Evolutionary conservation across 1,140 invertebrate species (phyloP).

Genomic region (Zaprionus africanus): DNA sequence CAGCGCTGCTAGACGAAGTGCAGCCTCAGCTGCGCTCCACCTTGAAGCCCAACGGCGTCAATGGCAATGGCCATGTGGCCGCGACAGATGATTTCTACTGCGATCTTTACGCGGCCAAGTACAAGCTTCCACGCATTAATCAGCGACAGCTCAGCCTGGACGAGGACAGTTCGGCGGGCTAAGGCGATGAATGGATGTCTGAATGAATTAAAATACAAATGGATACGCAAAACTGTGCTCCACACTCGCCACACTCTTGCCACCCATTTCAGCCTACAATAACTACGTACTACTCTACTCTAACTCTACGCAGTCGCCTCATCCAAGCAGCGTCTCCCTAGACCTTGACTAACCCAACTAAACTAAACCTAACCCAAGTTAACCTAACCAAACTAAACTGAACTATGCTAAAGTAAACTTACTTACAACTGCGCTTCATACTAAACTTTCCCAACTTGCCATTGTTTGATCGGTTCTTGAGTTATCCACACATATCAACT

Average conservation of each 20-base stretch:
- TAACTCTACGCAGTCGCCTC: conserved; percentile 29
- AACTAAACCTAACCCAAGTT: conserved; percentile 9
- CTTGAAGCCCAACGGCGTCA: conserved; percentile 49
- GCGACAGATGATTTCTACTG: conserved; percentile 65
- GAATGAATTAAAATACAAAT: neutral
- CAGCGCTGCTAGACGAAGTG: conserved; percentile 72
- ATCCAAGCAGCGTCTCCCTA: conserved; percentile 33
- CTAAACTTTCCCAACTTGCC: neutral
- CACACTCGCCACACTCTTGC: conserved; percentile 29
- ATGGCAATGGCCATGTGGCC: conserved; percentile 39
- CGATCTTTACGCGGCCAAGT: conserved; percentile 67
- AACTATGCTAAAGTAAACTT: conserved; percentile 13
- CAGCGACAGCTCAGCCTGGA: conserved; percentile 67
- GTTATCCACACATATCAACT: conserved; percentile 14
- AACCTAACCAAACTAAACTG: neutral
- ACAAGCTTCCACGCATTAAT: conserved; percentile 58
- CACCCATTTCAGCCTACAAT: conserved; percentile 17
- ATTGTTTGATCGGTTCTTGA: conserved; percentile 22
- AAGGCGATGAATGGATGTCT: neutral
- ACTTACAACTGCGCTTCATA: conserved; percentile 30
- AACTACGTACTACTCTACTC: neutral
- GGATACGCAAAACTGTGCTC: conserved; percentile 17
- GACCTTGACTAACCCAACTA: conserved; percentile 35
- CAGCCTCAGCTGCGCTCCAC: conserved; percentile 69
- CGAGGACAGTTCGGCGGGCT: conserved; percentile 58